Evolutionary conservation across 2,797 vertebrate genomes (phyloP).

Genomic region (Artibeus jamaicensis): DNA sequence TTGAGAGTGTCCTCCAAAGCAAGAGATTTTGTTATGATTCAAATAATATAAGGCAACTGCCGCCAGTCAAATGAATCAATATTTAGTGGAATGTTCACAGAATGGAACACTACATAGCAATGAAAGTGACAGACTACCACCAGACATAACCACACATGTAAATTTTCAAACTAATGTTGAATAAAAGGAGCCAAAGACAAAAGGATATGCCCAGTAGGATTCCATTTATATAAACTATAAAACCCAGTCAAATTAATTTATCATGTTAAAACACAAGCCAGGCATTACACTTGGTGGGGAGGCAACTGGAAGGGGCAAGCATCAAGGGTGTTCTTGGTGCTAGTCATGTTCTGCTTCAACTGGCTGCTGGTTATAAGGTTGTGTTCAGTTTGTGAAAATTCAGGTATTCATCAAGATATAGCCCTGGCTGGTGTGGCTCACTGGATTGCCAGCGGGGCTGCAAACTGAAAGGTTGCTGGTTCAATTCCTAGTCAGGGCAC

Average conservation of each 20-base stretch:
- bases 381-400: too few species aligned
- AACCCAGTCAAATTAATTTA: neutral
- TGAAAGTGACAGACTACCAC: neutral
- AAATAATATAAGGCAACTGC: neutral
- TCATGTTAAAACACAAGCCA: neutral
- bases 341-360: too few species aligned
- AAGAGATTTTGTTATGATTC: neutral
- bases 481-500: too few species aligned
- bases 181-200: neutral
- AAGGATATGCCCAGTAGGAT: neutral
- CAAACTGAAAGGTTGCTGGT: too few species aligned
- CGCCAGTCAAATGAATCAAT: neutral
- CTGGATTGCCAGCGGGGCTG: too few species aligned
- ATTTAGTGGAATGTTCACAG: neutral
- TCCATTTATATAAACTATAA: neutral
- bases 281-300: neutral
- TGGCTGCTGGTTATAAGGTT: too few species aligned
- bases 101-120: neutral
- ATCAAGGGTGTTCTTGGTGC: neutral
- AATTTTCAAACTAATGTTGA: neutral
- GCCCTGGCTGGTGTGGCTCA: too few species aligned
- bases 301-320: neutral
- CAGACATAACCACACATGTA: too few species aligned
- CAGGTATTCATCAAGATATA: too few species aligned
- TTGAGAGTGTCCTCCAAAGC: neutral